Evolutionary conservation across 2,113 vertebrate genomes (phyloP), one percentile per base, ranked within the genome.

Genomic region (Ifrita kowaldi): DNA sequence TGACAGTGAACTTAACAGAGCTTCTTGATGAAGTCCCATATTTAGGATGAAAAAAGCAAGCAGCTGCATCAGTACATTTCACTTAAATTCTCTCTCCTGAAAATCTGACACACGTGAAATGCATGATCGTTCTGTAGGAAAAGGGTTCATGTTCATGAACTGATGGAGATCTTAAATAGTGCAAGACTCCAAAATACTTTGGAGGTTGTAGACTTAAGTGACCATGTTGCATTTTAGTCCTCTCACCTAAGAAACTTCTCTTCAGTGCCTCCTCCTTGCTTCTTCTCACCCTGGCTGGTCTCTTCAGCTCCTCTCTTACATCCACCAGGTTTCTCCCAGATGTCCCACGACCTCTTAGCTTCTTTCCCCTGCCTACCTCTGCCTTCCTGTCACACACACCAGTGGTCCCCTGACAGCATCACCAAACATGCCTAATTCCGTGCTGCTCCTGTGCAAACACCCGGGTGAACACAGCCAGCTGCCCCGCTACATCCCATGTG

Each of bases 401-500:
- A 46, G 30, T 8, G 20, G 17, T 8, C 11, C 21, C 16, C 6
- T 13, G 42, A 81, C 35, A 84, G 44, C 3, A 5, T 41, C 41
- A 77, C 55, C 1, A 1, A 84, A 74, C 3, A 10, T 5, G 20
- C 30, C 37, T 28, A 18, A 74, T 6, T 15, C 46, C 10, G 30
- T 80, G n/a, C 47, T 67, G 47, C 57, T 76, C 57, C 53, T 18
- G 12, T 19, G 39, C 32, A 32, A 56, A 55, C 0, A 1, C 7
- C 57, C 0, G 0, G 5, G 20, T n/a, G 60, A 65, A 62, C 57
- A 64, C 5, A 18, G n/a, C 7, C 37, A 57, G 37, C 37, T 53
- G 53, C 41, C n/a, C 21, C 0, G 0, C 30, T 3, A 4, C 0
- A 4, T 37, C 15, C 47, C 15, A 18, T 1, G 1, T 8, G 46